Conservation (phyloP, 2,113 vertebrate species). For the Rhabdomys dilectus region DNA sequence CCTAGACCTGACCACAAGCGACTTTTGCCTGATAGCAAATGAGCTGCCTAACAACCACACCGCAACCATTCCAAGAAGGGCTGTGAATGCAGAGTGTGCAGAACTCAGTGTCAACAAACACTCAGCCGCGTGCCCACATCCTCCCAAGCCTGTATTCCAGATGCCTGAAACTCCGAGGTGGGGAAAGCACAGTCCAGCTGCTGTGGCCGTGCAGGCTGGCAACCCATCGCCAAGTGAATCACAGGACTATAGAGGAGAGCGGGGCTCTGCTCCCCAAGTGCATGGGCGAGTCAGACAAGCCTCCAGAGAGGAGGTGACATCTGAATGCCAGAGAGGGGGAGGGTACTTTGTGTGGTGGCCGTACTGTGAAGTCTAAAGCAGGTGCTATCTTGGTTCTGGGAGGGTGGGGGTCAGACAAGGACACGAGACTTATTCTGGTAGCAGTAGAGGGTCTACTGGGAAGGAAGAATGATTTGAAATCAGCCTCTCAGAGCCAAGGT, state of each 20-base stretch:
- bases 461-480: background rate
- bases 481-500: background rate
- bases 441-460: background rate
- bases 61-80: background rate
- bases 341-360: background rate
- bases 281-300: background rate
- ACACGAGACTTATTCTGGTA: background rate
- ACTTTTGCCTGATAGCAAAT: constrained; percentile 26
- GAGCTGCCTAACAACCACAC: background rate
- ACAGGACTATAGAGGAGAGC: background rate
- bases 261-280: rapidly evolving
- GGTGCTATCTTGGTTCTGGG: background rate
- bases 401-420: background rate
- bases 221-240: rapidly evolving
- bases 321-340: background rate
- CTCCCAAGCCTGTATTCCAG: background rate
- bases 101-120: background rate
- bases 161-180: background rate
- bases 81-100: background rate
- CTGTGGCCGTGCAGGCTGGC: background rate
- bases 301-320: background rate
- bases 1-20: constrained; percentile 3
- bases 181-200: background rate
- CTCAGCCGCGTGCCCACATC: background rate
- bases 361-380: rapidly evolving